Evolutionary conservation across 2,888 invertebrate species (phyloP).

Genomic region (Aelia acuminata): DNA sequence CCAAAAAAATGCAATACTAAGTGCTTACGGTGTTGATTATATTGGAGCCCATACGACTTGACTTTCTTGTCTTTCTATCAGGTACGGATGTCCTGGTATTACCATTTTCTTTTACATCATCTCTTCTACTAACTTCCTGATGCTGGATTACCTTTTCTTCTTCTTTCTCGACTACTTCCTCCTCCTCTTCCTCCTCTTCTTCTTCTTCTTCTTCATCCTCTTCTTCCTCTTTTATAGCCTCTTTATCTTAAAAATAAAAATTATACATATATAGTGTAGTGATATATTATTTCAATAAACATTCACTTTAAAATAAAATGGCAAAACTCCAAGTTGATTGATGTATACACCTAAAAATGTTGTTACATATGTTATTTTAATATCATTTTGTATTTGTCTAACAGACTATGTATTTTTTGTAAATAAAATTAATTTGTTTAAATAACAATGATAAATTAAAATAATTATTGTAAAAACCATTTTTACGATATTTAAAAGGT

Average conservation of each 20-base stretch:
- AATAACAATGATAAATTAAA: too few species aligned
- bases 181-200: conserved; percentile 52
- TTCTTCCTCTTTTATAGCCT: conserved; percentile 59
- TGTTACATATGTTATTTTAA: too few species aligned
- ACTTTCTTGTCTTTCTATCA: conserved; percentile 41
- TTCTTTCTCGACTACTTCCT: not conserved
- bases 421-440: too few species aligned
- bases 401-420: too few species aligned
- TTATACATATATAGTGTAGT: too few species aligned
- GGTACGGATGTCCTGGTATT: not conserved
- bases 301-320: too few species aligned
- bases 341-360: too few species aligned
- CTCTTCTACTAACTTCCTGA: conserved; percentile 16
- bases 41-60: conserved; percentile 25
- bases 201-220: conserved; percentile 63
- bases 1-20: not conserved
- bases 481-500: too few species aligned
- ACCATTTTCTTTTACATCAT: conserved; percentile 2
- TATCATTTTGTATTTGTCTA: too few species aligned
- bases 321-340: too few species aligned
- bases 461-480: too few species aligned
- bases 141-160: conserved; percentile 26
- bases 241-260: conserved; percentile 45
- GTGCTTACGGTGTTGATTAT: not conserved
- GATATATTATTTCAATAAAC: too few species aligned